Percentiles rank a stretch among this genome's conserved stretches.
phyloP scores from a whole-genome alignment of 2,113 vertebrate genomes.

The Osmerus eperlanus region DNA sequence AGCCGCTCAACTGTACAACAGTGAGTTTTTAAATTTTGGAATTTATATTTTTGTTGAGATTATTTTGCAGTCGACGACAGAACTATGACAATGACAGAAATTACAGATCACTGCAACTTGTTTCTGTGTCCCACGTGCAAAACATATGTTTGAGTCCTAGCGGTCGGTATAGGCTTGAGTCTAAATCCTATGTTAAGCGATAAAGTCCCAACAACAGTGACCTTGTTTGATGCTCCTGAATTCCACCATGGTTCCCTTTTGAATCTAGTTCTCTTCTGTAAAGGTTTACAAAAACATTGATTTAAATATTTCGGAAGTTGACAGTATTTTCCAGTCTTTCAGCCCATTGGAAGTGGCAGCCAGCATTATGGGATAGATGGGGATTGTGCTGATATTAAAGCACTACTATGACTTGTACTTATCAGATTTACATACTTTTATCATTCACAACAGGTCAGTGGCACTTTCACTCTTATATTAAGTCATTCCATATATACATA shows the following conservation, averaged over 20 bases:
- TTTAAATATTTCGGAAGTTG: constrained; percentile 14
- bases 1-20: constrained; percentile 14
- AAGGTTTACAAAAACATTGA: not conserved
- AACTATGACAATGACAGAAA: constrained; percentile 8
- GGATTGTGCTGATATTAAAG: constrained; percentile 19
- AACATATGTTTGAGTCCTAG: not conserved
- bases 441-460: constrained; percentile 39
- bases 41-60: constrained; percentile 17
- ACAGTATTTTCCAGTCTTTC: constrained; percentile 15
- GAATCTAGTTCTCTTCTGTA: constrained; percentile 9
- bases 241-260: constrained; percentile 10
- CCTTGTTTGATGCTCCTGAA: constrained; percentile 26
- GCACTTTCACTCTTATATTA: constrained; percentile 17
- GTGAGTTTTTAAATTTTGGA: constrained; percentile 3
- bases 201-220: constrained; percentile 17
- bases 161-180: constrained; percentile 32
- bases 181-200: constrained; percentile 4
- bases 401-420: constrained; percentile 26
- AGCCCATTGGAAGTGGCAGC: constrained; percentile 14
- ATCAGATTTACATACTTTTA: constrained; percentile 29
- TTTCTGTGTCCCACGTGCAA: constrained; percentile 20
- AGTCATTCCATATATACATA: constrained; percentile 20
- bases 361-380: not conserved
- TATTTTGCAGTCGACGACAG: constrained; percentile 12
- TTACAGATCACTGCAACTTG: constrained; percentile 17